phyloP scores from a whole-genome alignment of 2,113 vertebrate species.

The Arothron firmamentum region DNA sequence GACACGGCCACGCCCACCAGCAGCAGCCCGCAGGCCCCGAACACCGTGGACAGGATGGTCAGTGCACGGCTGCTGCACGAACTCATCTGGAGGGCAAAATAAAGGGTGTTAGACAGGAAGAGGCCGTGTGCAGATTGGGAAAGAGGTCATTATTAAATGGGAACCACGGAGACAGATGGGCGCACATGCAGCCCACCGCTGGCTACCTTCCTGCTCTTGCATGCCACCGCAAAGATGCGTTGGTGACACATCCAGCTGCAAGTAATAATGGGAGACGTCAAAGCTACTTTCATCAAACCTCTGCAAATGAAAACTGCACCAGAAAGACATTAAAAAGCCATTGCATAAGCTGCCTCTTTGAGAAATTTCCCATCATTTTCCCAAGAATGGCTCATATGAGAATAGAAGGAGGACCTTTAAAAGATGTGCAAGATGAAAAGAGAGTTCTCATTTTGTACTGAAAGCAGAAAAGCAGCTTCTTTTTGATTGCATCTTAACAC shows the following conservation, averaged over 20 bases:
- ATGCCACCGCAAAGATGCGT: conserved; percentile 37
- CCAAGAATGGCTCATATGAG: too few species aligned
- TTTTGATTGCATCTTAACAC: too few species aligned
- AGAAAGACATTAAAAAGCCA: too few species aligned
- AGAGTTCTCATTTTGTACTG: too few species aligned
- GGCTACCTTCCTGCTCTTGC: conserved; percentile 35
- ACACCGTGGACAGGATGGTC: conserved; percentile 91
- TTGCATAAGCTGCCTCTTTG: too few species aligned
- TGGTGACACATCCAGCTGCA: conserved; percentile 39
- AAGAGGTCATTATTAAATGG: neutral
- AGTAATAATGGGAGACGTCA: conserved; percentile 58
- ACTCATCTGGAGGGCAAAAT: conserved; percentile 78
- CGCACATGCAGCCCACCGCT: conserved; percentile 33
- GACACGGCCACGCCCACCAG: conserved; percentile 91
- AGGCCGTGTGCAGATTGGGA: conserved; percentile 6
- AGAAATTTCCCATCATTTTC: too few species aligned
- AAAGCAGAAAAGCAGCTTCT: too few species aligned
- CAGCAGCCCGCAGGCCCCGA: conserved; percentile 86
- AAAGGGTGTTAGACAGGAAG: conserved; percentile 8
- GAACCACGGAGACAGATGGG: conserved; percentile 24
- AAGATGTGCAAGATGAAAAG: too few species aligned
- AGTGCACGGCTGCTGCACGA: conserved; percentile 89
- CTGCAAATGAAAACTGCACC: too few species aligned
- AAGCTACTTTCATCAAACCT: conserved; percentile 9
- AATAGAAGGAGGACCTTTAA: too few species aligned